Conservation (phyloP, 2,113 vertebrate genomes). For the Cinclus mexicanus region DNA sequence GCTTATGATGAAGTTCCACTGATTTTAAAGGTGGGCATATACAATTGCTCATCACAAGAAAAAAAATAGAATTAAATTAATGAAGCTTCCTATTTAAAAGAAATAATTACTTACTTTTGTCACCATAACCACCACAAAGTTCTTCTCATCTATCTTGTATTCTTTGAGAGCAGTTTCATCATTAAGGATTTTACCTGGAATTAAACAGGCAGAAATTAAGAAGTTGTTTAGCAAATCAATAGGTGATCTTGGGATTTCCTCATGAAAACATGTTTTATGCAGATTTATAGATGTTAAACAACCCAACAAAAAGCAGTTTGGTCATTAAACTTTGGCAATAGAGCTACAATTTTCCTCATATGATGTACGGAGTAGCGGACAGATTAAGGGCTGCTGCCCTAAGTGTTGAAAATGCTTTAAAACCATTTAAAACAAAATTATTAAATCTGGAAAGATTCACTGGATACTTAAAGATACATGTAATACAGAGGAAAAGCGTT, state of each 20-base stretch:
- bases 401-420: not conserved
- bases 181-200: constrained; percentile 91
- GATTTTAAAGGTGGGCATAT: not conserved
- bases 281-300: not conserved
- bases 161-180: constrained; percentile 94
- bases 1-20: not conserved
- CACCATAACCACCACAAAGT: constrained; percentile 98
- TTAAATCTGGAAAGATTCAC: not conserved
- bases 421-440: not conserved
- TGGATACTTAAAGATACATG: not conserved
- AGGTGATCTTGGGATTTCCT: not conserved
- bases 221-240: not conserved
- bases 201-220: constrained; percentile 21
- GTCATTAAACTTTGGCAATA: not conserved
- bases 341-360: not conserved
- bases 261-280: not conserved
- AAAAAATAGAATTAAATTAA: not conserved
- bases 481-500: not conserved
- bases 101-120: constrained; percentile 85
- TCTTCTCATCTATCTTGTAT: constrained; percentile 97
- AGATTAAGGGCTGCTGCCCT: not conserved
- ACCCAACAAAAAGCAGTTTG: not conserved
- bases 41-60: not conserved
- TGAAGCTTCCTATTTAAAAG: not conserved
- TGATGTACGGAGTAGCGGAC: too few relatives aligned